phyloP scores from a whole-genome alignment of 2,888 invertebrate genomes.

The Oconnorella tubifera region DNA sequence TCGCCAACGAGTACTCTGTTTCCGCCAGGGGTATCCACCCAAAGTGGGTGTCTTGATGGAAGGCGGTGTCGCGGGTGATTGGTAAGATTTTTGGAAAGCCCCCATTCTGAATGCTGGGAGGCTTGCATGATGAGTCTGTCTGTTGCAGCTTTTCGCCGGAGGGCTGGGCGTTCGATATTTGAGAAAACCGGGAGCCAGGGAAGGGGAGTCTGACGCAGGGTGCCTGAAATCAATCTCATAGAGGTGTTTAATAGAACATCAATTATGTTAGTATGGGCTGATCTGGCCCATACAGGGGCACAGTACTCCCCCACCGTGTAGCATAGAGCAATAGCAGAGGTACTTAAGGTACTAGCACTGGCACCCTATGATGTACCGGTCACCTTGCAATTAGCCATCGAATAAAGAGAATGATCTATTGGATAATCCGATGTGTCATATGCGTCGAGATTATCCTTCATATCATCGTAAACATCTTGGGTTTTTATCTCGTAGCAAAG shows the following conservation, averaged over 20 bases:
- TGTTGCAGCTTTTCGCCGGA: neutral
- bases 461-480: constrained; percentile 50
- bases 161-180: neutral
- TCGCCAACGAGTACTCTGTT: neutral
- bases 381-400: neutral
- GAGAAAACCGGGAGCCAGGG: neutral
- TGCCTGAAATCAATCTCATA: neutral
- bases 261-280: neutral
- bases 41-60: too few relatives aligned
- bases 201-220: neutral
- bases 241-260: neutral
- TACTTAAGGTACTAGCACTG: neutral
- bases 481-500: constrained; percentile 42
- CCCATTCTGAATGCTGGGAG: too few relatives aligned
- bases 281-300: neutral
- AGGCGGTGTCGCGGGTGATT: neutral
- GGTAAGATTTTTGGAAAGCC: too few relatives aligned
- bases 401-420: neutral
- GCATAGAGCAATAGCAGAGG: neutral
- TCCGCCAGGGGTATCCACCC: too few relatives aligned
- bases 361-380: neutral
- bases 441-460: constrained; percentile 7
- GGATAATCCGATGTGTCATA: constrained; percentile 15
- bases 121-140: too few relatives aligned
- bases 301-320: constrained; percentile 2